Evolutionary conservation across 2,888 invertebrate species (phyloP), one percentile per base, ranked within the genome.

Genomic region (Acanthosepion esculentum): DNA sequence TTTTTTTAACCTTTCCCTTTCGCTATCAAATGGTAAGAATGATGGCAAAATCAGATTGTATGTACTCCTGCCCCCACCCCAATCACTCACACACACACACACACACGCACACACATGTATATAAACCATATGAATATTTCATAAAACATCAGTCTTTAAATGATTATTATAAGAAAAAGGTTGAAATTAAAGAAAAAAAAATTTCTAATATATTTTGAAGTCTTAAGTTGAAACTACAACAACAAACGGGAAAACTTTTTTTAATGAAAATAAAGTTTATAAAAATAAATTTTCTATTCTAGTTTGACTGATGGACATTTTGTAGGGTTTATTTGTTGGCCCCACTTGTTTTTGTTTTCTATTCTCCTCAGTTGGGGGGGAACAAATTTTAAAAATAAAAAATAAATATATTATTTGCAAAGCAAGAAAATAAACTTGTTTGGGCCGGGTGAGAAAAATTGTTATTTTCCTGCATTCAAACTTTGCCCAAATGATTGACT

Each of bases 201-300:
- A n/a, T 78, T 78, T 78, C 78, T 78, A 78, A 78, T 78, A 78
- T 78, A 78, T 78, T 78, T 78, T 78, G n/a, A 78, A 78, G 5
- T 78, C 78, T 78, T 20, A 78, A n/a, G n/a, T n/a, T 5, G 23
- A 78, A 78, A 78, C 78, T 78, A 78, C 26, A 26, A 33, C 78
- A 78, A 78, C 78, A 78, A 78, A 78, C 33, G 78, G 78, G 78
- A 78, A 78, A 78, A 78, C n/a, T 33, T 78, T 78, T 78, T 78
- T n/a, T 33, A 78, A 33, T n/a, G 18, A 78, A 78, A 78, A 78
- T 33, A 78, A 78, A 78, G 78, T 78, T 78, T 78, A 78, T 78
- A 78, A 78, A 78, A 78, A 78, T 78, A 78, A 78, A n/a, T n/a
- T n/a, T 78, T 78, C 78, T 78, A 78, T 78, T 78, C 33, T 78